These are phyloP conservation scores for Artibeus jamaicensis DNA, from an alignment of 2,797 vertebrate genomes.

Conservation along the genomic window DNA sequence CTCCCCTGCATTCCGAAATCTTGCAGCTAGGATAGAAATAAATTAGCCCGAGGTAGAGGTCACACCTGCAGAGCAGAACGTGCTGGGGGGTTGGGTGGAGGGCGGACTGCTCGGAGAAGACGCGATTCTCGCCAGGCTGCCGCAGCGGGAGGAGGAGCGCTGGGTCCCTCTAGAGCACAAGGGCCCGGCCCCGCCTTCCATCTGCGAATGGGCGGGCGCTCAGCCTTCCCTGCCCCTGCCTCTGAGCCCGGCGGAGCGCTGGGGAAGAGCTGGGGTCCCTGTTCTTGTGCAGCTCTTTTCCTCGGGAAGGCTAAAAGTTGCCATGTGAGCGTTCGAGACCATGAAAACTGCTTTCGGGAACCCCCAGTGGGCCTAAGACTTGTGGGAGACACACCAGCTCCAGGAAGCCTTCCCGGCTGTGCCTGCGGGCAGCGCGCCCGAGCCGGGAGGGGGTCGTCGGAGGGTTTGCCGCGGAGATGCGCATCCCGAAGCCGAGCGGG, in stretches of 20 bases:
- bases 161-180: conserved; percentile 47
- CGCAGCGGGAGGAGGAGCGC: conserved; percentile 78
- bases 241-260: conserved; percentile 59
- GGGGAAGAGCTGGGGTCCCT: neutral
- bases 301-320: neutral
- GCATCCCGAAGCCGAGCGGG: neutral
- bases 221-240: conserved; percentile 65
- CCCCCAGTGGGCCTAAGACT: neutral
- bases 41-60: conserved; percentile 85
- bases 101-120: conserved; percentile 83
- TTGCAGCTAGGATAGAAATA: conserved; percentile 85
- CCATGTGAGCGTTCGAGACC: neutral
- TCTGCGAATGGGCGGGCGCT: conserved; percentile 50
- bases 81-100: conserved; percentile 77
- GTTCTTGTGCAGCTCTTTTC: neutral
- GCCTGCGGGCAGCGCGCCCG: neutral
- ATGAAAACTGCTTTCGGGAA: neutral
- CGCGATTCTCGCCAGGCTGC: conserved; percentile 79
- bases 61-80: conserved; percentile 84
- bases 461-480: neutral
- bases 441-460: neutral
- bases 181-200: neutral
- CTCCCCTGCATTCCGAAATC: conserved; percentile 72
- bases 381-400: neutral
- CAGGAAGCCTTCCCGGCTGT: neutral